phyloP scores from a whole-genome alignment of 2,797 vertebrate species.

The Platyrinchus mystaceus region DNA sequence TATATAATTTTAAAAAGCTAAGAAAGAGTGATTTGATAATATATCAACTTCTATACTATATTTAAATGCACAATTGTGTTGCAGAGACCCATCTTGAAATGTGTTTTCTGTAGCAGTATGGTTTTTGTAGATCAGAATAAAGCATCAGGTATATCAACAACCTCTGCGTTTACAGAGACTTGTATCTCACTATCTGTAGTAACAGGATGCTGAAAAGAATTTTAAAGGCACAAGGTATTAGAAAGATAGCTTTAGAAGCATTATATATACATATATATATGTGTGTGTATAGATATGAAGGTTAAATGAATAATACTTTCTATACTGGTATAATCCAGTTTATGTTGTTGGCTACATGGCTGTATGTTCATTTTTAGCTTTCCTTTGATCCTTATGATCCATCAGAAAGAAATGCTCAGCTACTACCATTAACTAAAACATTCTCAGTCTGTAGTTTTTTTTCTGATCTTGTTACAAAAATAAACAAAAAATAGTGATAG shows the following conservation, averaged over 20 bases:
- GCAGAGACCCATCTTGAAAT: background rate
- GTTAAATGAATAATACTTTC: background rate
- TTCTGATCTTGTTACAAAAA: background rate
- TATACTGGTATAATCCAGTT: background rate
- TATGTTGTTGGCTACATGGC: background rate
- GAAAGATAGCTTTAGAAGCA: background rate
- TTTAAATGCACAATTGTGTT: background rate
- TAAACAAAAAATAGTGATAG: background rate
- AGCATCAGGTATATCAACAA: background rate
- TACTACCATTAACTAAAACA: background rate
- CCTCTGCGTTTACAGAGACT: background rate
- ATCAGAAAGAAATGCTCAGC: background rate
- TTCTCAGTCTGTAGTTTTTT: background rate
- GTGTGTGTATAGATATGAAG: background rate
- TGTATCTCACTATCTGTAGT: background rate
- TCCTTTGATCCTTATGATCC: background rate
- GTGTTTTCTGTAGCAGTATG: background rate
- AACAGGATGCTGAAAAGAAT: background rate
- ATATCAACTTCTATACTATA: background rate
- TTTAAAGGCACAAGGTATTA: background rate
- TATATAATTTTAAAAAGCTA: background rate
- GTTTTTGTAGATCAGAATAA: background rate
- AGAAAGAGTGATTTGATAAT: background rate
- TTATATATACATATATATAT: background rate
- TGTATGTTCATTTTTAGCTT: background rate